These are phyloP conservation scores for Panurus biarmicus DNA, from an alignment of 2,113 vertebrate genomes.

Conservation along the genomic window DNA sequence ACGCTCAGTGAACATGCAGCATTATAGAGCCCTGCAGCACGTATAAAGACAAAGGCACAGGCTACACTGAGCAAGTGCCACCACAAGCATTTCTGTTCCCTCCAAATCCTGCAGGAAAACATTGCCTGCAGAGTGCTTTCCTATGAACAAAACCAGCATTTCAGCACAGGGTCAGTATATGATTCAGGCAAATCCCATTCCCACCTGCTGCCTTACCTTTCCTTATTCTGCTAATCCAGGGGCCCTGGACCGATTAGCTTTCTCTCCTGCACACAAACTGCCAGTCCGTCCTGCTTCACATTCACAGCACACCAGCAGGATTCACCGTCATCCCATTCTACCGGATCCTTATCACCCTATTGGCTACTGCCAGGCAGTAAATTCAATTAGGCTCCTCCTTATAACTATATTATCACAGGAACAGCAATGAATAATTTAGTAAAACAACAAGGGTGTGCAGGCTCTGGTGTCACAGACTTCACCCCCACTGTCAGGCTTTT, in stretches of 20 bases:
- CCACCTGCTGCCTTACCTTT: conserved; percentile 38
- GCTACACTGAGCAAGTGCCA: conserved; percentile 1
- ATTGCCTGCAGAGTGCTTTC: neutral
- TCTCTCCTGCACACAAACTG: conserved; percentile 43
- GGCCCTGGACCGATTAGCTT: neutral
- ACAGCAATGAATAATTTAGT: conserved; percentile 65
- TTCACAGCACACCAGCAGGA: conserved; percentile 56
- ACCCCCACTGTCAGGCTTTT: neutral
- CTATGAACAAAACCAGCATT: neutral
- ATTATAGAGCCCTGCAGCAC: neutral
- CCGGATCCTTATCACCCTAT: conserved; percentile 33
- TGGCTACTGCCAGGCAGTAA: conserved; percentile 60
- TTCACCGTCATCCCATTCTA: conserved; percentile 57
- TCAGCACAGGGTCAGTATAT: neutral
- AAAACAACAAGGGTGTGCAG: conserved; percentile 34
- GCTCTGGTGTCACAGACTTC: conserved; percentile 33
- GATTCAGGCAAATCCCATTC: neutral
- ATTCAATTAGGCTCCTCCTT: conserved; percentile 66
- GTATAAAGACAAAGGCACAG: conserved; percentile 44
- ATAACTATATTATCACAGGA: conserved; percentile 60
- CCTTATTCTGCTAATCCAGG: neutral
- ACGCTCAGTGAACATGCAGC: neutral
- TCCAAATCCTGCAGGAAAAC: neutral
- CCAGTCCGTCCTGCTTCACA: conserved; percentile 53
- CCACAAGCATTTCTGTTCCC: neutral